A percentile compares a stretch with the other conserved stretches of the same genome.
Conservation (phyloP, 2,888 invertebrate genomes). For the Tetragonula carbonaria region DNA sequence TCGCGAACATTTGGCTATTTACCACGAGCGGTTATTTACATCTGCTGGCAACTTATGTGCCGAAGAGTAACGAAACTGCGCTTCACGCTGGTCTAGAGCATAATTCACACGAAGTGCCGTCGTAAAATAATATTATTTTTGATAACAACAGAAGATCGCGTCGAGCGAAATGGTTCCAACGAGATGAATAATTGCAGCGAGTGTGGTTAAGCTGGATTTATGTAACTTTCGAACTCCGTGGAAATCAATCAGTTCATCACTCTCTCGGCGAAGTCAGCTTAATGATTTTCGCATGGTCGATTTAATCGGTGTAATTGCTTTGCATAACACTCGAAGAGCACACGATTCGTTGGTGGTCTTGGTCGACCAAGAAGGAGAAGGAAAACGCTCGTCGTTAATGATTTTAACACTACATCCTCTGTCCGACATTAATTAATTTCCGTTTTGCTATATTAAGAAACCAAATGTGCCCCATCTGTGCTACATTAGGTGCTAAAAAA, state of each 20-base stretch:
- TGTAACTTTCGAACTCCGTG: neutral
- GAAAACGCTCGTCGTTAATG: constrained; percentile 36
- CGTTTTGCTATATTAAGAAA: constrained; percentile 7
- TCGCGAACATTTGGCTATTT: constrained; percentile 15
- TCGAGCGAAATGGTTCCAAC: neutral
- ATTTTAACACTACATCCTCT: constrained; percentile 52
- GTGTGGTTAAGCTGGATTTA: neutral
- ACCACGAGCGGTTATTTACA: constrained; percentile 11
- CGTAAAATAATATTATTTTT: neutral
- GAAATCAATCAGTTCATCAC: constrained; percentile 2
- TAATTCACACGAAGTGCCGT: neutral
- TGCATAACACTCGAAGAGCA: constrained; percentile 35
- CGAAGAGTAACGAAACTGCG: neutral
- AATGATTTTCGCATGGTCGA: constrained; percentile 19
- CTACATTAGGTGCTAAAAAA: neutral
- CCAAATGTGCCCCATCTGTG: neutral
- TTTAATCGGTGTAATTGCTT: constrained; percentile 44
- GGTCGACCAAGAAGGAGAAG: constrained; percentile 16
- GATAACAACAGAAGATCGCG: neutral
- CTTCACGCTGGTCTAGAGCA: neutral
- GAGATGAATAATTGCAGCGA: neutral
- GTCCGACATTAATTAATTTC: constrained; percentile 37
- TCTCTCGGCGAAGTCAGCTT: neutral
- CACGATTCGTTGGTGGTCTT: constrained; percentile 22
- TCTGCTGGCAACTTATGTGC: neutral